Base-by-base conservation (phyloP, 2,797 vertebrate species). In the Xenopus petersii region DNA sequence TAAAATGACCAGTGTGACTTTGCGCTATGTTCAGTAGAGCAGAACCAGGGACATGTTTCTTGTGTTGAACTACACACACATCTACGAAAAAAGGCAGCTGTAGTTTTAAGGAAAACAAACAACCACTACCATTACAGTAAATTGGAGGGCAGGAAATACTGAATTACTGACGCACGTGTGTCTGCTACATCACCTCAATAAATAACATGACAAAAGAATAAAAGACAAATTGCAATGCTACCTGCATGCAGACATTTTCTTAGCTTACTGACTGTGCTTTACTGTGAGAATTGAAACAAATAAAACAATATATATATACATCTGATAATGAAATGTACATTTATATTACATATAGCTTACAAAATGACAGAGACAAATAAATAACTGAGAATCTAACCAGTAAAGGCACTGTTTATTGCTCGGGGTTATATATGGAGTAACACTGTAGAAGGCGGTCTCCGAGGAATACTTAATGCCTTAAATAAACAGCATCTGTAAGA, bases 401-500 rank as follows among this genome's bases (percentile, higher is more conserved):
- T 85, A 84, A 84, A 88, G 85, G 84, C 85, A 85, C 86, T 81
- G 82, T 83, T 78, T 83, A 88, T 83, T 84, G 85, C 83, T 86
- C 79, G 85, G 82, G 86, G 83, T 81, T 72, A 85, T 82, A 79
- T 49, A 79, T 49, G 2, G 13, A 87, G 82, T 73, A 61, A 42
- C 80, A 82, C 85, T 85, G 81, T 71, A 83, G 85, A 84, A 82
- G 84, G 62, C 80, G 84, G 2, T 70, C 64, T 74, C 65, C 15
- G 73, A 77, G 73, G 75, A 75, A 77, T 80, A 85, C 83, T 90
- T 88, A 96, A 82, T 89, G 93, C 81, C 94, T 92, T 77, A 89
- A 85, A 88, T 91, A 91, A 84, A 92, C 89, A 81, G 85, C 84
- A 88, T 96, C 95, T 96, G 91, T 82, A 91, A 93, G 72, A 46